Percentiles rank a stretch among this genome's conserved stretches.
phyloP scores from a whole-genome alignment of 1,140 invertebrate genomes.

The Catajapyx aquilonaris region DNA sequence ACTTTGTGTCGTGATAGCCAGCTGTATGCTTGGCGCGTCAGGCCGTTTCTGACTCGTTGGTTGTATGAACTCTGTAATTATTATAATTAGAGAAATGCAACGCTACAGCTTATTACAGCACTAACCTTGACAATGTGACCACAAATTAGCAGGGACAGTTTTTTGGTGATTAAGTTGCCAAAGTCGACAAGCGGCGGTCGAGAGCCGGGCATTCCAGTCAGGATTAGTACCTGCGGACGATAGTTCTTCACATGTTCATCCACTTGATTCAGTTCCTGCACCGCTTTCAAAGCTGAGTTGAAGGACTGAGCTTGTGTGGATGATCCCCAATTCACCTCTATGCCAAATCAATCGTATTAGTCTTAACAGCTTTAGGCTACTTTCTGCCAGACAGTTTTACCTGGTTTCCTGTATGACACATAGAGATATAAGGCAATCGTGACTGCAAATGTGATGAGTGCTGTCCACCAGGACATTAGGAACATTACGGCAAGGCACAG shows the following conservation, averaged over 20 bases:
- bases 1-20: conserved; percentile 32
- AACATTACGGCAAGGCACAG: conserved; percentile 37
- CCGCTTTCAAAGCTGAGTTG: conserved; percentile 31
- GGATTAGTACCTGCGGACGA: conserved; percentile 36
- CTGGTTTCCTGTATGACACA: conserved; percentile 19
- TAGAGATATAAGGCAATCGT: conserved; percentile 31
- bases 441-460: conserved; percentile 33
- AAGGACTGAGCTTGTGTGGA: conserved; percentile 42
- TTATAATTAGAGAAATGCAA: background rate
- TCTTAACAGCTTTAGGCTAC: too few species aligned
- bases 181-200: conserved; percentile 40
- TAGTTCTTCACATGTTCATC: conserved; percentile 46
- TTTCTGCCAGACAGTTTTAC: conserved; percentile 6
- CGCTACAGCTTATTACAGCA: background rate
- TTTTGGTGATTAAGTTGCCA: conserved; percentile 34
- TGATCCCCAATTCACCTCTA: conserved; percentile 46
- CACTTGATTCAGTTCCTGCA: conserved; percentile 31
- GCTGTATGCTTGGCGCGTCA: conserved; percentile 21
- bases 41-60: conserved; percentile 15
- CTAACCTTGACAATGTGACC: conserved; percentile 34
- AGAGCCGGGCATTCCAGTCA: conserved; percentile 33
- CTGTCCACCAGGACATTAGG: conserved; percentile 33
- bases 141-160: conserved; percentile 36
- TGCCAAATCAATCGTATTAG: too few species aligned
- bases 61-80: conserved; percentile 19